phyloP scores from a whole-genome alignment of 53 echinoderm and acorn worm genomes.

The Stichopus horrens region DNA sequence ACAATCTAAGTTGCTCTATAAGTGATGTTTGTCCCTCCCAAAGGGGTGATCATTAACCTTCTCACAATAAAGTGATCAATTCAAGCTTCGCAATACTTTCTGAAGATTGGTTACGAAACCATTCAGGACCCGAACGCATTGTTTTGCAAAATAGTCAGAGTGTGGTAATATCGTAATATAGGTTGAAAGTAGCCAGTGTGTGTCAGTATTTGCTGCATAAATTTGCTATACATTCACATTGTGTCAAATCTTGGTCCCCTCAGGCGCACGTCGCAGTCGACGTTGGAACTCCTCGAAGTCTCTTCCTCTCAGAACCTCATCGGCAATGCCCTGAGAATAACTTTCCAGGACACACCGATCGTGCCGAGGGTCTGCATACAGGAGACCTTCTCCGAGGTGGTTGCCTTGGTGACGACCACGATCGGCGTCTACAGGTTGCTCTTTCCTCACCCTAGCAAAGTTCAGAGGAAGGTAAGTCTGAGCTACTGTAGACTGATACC shows the following conservation, averaged over 20 bases:
- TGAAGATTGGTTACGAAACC: too few species aligned
- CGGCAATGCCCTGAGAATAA: conserved; percentile 79
- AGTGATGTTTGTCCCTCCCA: too few species aligned
- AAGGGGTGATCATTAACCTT: too few species aligned
- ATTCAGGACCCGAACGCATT: too few species aligned
- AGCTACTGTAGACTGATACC: neutral
- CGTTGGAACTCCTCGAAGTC: conserved; percentile 78
- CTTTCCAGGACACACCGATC: conserved; percentile 82
- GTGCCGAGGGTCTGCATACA: conserved; percentile 80
- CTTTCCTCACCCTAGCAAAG: conserved; percentile 82
- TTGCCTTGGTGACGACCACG: conserved; percentile 81
- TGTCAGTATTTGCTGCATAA: too few species aligned
- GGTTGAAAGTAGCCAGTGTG: neutral
- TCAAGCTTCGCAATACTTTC: too few species aligned
- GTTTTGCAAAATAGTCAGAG: too few species aligned
- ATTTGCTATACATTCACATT: neutral
- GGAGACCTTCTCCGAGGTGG: conserved; percentile 85
- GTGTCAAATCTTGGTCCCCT: neutral
- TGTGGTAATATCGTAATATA: too few species aligned
- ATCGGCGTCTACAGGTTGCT: conserved; percentile 81
- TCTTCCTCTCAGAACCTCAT: conserved; percentile 83
- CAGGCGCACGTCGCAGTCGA: conserved; percentile 81
- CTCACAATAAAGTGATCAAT: too few species aligned
- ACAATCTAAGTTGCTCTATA: too few species aligned
- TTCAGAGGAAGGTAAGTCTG: conserved; percentile 70